Base-by-base conservation (phyloP, 2,797 vertebrate species). In the Chloroceryle amazona region DNA sequence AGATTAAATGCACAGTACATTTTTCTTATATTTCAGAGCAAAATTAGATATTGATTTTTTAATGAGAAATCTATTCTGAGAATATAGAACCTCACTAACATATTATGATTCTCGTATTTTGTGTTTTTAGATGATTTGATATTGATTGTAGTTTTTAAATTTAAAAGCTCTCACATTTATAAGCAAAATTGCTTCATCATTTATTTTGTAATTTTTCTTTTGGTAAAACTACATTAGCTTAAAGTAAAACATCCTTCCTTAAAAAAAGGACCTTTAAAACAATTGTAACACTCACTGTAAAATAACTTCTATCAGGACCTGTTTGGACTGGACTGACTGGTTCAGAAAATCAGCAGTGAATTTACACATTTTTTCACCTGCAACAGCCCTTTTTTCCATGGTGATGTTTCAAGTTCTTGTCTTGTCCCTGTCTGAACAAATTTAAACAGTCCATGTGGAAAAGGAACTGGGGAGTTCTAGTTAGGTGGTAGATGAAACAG, bases 1-100 rank as follows among this genome's bases (percentile, higher is more conserved):
- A 84, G 71, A 74, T 82, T 54, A 94, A 93, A 89, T 10, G 37
- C 47, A 68, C 17, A 17, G 66, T 90, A 80, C 83, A 93, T 94
- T 97, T 84, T 93, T 93, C 95, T 73, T 96, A 23, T 20, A 39
- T 85, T 95, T 91, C 75, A 89, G 71, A 90, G 46, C 52, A 93
- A 97, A 97, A 97, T 97, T 93, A 92, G 67, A 39, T 97, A 97
- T 96, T 51, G 96, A 97, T 96, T 95, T 94, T 96, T 95, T 86
- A 94, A 96, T 92, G 91, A 89, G 89, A 96, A 96, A 97, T 94
- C 95, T 90, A 91, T 96, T 93, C 60, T 61, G 68, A 74, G 83
- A 90, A 78, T 89, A 89, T 29, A 85, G 86, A 85, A 54, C 17
- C 51, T 85, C 37, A 73, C 80, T 78, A 89, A 68, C 29, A 74